These are phyloP conservation scores for Drosophila kanekoi DNA, from an alignment of 2,888 invertebrate species.

Conservation along the genomic window DNA sequence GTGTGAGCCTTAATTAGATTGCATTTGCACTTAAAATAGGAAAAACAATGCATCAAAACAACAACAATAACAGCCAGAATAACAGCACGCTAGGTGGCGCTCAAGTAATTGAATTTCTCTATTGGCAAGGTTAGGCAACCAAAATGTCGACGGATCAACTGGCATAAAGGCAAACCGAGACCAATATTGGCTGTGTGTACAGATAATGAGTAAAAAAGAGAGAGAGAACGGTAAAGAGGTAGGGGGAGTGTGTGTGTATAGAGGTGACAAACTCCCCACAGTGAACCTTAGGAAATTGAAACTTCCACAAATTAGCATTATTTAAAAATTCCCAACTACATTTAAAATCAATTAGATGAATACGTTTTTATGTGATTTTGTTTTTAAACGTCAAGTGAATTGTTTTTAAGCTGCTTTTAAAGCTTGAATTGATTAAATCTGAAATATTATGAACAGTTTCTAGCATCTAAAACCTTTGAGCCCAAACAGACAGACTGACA, in stretches of 20 bases:
- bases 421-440: too few relatives aligned
- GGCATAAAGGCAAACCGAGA: not conserved
- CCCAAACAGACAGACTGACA: too few relatives aligned
- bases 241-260: too few relatives aligned
- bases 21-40: constrained; percentile 47
- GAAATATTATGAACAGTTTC: too few relatives aligned
- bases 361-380: too few relatives aligned
- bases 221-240: not conserved
- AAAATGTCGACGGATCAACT: constrained; percentile 20
- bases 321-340: too few relatives aligned
- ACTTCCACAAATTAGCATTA: too few relatives aligned
- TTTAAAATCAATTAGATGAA: too few relatives aligned
- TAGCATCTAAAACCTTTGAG: too few relatives aligned
- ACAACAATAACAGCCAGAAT: constrained; percentile 14
- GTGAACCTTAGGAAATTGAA: not conserved
- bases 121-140: constrained; percentile 41
- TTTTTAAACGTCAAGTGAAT: too few relatives aligned
- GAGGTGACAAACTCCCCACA: not conserved
- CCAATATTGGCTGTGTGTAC: not conserved
- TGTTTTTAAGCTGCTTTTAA: too few relatives aligned
- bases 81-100: constrained; percentile 28
- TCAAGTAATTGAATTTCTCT: constrained; percentile 55
- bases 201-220: not conserved
- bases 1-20: constrained; percentile 69
- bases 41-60: constrained; percentile 55